Conservation (phyloP, 2,888 invertebrate species). For the Megastigmus dorsalis region DNA sequence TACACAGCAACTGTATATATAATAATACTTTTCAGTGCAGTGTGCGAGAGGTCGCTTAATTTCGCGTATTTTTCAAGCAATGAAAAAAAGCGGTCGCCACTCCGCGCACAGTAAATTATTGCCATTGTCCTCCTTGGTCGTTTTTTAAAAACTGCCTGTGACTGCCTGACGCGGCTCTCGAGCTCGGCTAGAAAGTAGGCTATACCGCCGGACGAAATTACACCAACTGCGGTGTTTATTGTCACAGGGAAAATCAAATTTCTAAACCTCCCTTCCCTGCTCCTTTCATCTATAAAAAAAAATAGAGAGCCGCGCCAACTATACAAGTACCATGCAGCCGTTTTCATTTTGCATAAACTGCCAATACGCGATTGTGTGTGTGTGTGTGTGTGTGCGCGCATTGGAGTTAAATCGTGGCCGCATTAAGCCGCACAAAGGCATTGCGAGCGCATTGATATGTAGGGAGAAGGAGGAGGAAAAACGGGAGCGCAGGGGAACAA, state of each 20-base stretch:
- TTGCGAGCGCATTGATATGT: too few relatives aligned
- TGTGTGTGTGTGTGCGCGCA: too few relatives aligned
- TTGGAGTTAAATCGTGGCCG: too few relatives aligned
- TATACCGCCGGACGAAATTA: slow-evolving; percentile 8
- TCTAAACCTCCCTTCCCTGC: background rate
- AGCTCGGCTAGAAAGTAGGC: slow-evolving; percentile 23
- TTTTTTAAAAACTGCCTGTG: background rate
- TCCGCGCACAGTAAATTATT: background rate
- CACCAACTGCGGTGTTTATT: background rate
- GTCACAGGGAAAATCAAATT: background rate
- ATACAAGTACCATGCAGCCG: background rate
- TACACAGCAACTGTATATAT: too few relatives aligned
- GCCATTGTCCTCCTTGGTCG: slow-evolving; percentile 25
- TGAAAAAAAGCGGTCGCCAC: background rate
- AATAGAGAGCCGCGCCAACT: too few relatives aligned
- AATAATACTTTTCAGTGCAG: too few relatives aligned
- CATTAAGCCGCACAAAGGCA: too few relatives aligned
- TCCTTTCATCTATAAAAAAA: too few relatives aligned
- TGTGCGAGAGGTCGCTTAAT: background rate
- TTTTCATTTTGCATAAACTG: too few relatives aligned
- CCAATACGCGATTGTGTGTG: too few relatives aligned
- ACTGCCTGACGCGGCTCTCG: too few relatives aligned
- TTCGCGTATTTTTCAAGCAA: background rate
- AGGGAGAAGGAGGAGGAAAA: background rate
- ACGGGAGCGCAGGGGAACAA: background rate